A percentile compares a stretch with the other conserved stretches of the same genome.
Evolutionary conservation across 2,888 invertebrate species (phyloP).

Genomic region (Parthenolecanium corni): DNA sequence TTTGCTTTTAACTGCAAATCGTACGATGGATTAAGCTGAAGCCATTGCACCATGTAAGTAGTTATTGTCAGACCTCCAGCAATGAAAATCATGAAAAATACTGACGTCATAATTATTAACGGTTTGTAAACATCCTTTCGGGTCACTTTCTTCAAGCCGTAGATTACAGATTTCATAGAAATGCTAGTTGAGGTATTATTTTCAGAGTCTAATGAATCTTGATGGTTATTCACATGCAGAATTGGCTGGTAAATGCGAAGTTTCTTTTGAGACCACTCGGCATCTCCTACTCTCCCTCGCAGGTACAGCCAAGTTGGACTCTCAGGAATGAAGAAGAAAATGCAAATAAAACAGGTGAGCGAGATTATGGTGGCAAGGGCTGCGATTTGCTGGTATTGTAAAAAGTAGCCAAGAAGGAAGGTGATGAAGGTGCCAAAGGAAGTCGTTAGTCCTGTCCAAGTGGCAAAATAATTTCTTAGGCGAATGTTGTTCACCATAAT

Average conservation of each 20-base stretch:
- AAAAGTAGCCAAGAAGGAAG: constrained; percentile 43
- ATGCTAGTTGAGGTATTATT: too few relatives aligned
- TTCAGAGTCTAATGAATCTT: too few relatives aligned
- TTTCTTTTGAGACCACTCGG: constrained; percentile 36
- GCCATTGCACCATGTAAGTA: constrained; percentile 47
- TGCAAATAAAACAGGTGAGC: constrained; percentile 39
- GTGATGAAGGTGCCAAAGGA: constrained; percentile 45
- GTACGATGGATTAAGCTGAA: constrained; percentile 11
- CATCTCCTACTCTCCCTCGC: constrained; percentile 42
- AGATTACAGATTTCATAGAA: too few relatives aligned
- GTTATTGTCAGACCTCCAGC: constrained; percentile 46
- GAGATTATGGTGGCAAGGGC: constrained; percentile 38
- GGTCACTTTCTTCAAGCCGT: too few relatives aligned
- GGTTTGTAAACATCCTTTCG: constrained; percentile 39
- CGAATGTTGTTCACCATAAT: constrained; percentile 33
- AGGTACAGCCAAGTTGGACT: constrained; percentile 46
- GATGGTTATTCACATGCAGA: background rate
- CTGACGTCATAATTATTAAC: constrained; percentile 41
- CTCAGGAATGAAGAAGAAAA: constrained; percentile 43
- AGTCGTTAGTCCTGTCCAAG: constrained; percentile 46
- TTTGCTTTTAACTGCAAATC: too few relatives aligned
- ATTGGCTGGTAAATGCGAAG: constrained; percentile 32
- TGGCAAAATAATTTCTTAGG: constrained; percentile 43
- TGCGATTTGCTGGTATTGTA: constrained; percentile 38
- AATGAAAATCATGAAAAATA: constrained; percentile 48